Conservation (phyloP, 2,888 invertebrate genomes). For the Heliconius ethilla region DNA sequence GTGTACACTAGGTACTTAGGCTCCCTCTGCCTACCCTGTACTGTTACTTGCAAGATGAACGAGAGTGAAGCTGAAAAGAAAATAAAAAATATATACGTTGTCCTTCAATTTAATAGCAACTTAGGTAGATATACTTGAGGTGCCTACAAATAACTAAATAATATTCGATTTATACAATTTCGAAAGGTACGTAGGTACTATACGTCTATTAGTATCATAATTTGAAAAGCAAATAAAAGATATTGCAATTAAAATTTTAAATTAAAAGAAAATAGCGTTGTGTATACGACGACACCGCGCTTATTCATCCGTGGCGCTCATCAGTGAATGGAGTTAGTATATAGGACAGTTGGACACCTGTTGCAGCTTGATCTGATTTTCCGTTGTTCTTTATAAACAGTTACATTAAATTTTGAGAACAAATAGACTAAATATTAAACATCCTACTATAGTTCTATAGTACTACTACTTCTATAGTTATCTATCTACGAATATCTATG, state of each 20-base stretch:
- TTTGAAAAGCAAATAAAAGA: not conserved
- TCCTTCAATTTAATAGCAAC: no score
- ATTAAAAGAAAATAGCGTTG: not conserved
- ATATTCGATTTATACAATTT: no score
- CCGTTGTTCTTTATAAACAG: constrained; percentile 11
- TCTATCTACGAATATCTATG: no score
- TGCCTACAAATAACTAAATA: no score
- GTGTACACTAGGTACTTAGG: no score
- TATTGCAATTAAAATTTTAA: not conserved
- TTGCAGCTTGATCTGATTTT: constrained; percentile 32
- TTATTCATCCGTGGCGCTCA: constrained; percentile 16
- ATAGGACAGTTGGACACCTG: constrained; percentile 33
- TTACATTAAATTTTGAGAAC: not conserved
- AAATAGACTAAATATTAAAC: not conserved
- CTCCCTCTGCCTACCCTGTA: no score
- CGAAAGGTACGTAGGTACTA: no score
- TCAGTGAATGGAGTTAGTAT: constrained; percentile 22
- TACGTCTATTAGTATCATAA: no score
- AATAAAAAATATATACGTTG: not conserved
- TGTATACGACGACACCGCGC: not conserved
- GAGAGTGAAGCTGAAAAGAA: not conserved
- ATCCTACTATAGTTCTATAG: no score
- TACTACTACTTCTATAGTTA: no score
- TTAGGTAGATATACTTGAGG: no score
- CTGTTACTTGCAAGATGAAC: not conserved